Evolutionary conservation across 92 coral and sea anemone genomes (phyloP).

Genomic region (Palythoa caribaeorum): DNA sequence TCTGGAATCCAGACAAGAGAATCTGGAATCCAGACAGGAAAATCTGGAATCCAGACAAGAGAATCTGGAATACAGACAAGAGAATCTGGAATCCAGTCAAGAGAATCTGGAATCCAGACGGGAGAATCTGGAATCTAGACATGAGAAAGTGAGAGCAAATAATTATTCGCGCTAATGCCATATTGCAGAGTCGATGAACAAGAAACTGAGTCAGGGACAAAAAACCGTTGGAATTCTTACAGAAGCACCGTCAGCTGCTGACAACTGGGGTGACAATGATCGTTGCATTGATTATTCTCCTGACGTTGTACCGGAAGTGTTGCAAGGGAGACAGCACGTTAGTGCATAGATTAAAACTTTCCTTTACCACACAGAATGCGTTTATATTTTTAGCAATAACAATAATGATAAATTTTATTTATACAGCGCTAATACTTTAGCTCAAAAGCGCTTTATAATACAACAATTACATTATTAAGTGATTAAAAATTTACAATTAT

Average conservation of each 20-base stretch:
- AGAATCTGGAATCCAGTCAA: too few species aligned
- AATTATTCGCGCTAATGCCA: background rate
- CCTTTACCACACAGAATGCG: background rate
- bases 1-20: too few species aligned
- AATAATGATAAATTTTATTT: too few species aligned
- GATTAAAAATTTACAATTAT: too few species aligned
- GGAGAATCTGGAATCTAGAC: too few species aligned
- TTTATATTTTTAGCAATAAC: background rate
- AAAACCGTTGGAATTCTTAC: slow-evolving; percentile 8
- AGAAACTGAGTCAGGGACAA: slow-evolving; percentile 19
- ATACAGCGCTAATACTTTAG: too few species aligned
- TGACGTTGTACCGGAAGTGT: slow-evolving; percentile 33
- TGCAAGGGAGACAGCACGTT: slow-evolving; percentile 17
- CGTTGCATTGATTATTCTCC: slow-evolving; percentile 11
- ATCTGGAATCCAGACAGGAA: too few species aligned
- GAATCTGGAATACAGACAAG: too few species aligned
- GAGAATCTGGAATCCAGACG: too few species aligned
- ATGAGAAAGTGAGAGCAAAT: background rate
- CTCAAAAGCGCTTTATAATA: too few species aligned
- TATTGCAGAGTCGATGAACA: slow-evolving; percentile 5
- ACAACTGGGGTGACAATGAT: background rate
- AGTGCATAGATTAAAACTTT: background rate
- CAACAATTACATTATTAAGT: too few species aligned
- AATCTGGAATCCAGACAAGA: too few species aligned
- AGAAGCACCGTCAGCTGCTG: slow-evolving; percentile 32